Conservation (phyloP, 2,888 invertebrate genomes). For the Clusia tigrina region DNA sequence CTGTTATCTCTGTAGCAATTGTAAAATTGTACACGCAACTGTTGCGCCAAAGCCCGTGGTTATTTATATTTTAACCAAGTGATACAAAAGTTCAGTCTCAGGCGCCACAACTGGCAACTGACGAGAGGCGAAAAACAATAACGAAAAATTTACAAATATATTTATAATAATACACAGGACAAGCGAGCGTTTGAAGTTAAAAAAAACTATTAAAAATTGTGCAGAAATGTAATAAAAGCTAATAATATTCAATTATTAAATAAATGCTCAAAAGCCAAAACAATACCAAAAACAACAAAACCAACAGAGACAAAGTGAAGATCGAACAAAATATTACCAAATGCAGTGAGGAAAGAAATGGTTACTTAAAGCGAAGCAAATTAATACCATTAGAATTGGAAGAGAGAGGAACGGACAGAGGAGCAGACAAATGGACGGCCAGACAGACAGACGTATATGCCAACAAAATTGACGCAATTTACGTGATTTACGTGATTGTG, state of each 20-base stretch:
- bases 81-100: no score
- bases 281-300: no score
- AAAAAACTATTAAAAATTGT: no score
- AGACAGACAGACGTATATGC: background rate
- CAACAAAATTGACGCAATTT: background rate
- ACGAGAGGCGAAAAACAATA: slow-evolving; percentile 1
- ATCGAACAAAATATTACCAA: slow-evolving; percentile 6
- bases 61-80: no score
- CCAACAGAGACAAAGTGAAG: no score
- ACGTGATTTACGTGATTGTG: slow-evolving; percentile 4
- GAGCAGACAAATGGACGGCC: background rate
- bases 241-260: slow-evolving; percentile 6
- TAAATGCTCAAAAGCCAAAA: background rate
- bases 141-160: background rate
- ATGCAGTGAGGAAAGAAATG: background rate
- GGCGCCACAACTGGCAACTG: no score
- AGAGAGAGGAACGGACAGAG: background rate
- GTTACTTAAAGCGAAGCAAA: no score
- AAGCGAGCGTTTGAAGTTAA: background rate
- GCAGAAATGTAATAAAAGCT: background rate
- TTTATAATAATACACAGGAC: background rate
- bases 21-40: no score
- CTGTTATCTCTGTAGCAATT: no score
- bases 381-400: no score
- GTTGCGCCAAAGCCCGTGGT: no score